A percentile compares a stretch with the other conserved stretches of the same genome.
These are phyloP conservation scores for Alouatta caraya DNA, from an alignment of 2,797 vertebrate genomes.

Conservation along the genomic window DNA sequence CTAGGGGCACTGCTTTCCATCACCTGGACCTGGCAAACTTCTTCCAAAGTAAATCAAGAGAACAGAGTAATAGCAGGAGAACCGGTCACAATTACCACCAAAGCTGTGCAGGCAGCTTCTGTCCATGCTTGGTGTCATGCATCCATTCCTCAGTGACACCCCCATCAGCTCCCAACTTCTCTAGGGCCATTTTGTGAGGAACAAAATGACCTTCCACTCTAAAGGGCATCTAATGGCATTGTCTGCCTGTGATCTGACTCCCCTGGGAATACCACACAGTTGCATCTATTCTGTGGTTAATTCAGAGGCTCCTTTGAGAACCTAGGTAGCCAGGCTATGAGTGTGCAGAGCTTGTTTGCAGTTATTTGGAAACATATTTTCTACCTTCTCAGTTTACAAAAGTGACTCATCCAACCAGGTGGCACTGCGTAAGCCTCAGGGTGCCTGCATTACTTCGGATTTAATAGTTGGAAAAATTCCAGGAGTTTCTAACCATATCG, in stretches of 20 bases:
- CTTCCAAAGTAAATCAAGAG: neutral
- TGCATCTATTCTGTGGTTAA: neutral
- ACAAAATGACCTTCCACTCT: neutral
- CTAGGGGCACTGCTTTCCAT: neutral
- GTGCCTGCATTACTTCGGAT: neutral
- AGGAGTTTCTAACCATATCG: neutral
- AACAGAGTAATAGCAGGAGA: neutral
- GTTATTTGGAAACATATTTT: neutral
- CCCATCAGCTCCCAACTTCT: neutral
- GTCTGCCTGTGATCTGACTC: neutral
- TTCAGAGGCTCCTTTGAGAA: neutral
- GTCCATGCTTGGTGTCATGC: neutral
- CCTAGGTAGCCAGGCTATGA: neutral
- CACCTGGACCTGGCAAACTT: neutral
- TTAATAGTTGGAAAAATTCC: neutral
- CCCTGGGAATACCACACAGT: neutral
- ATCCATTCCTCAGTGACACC: accelerated
- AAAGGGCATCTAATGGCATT: neutral
- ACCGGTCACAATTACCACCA: neutral
- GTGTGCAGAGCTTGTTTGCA: neutral
- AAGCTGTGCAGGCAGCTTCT: neutral
- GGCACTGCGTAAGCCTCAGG: neutral
- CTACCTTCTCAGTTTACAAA: neutral
- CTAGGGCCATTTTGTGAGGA: neutral
- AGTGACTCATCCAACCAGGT: neutral